Conservation (phyloP, 2,113 vertebrate species). For the Collichthys lucidus region DNA sequence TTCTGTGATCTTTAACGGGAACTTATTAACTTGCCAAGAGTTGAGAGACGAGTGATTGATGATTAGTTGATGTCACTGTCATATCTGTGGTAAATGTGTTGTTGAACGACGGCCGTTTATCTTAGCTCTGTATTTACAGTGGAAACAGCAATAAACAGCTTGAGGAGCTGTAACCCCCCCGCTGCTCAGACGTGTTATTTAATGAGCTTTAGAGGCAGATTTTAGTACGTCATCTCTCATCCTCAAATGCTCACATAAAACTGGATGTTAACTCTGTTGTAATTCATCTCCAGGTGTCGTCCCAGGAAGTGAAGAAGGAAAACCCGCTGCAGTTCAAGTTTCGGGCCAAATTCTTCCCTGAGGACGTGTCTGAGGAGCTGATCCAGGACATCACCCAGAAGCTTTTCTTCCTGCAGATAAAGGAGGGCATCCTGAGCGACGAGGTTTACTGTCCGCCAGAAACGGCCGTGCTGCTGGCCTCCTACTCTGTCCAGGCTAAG, state of each 20-base stretch:
- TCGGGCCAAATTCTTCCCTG: slow-evolving; percentile 95
- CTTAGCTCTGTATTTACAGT: background rate
- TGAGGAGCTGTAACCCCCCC: too few species aligned
- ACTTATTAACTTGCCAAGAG: background rate
- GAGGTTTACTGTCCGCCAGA: slow-evolving; percentile 97
- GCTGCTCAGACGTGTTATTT: too few species aligned
- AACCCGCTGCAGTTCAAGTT: slow-evolving; percentile 96
- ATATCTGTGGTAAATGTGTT: background rate
- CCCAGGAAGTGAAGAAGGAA: slow-evolving; percentile 94
- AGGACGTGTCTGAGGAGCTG: slow-evolving; percentile 94
- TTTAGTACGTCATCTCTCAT: background rate
- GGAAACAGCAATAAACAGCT: background rate
- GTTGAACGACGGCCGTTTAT: background rate
- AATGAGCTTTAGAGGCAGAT: too few species aligned
- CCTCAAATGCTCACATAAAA: background rate
- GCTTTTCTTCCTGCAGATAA: slow-evolving; percentile 97
- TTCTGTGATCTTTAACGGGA: background rate
- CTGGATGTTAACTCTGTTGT: background rate
- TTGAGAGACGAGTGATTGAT: background rate
- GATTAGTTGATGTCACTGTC: background rate
- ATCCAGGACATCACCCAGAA: slow-evolving; percentile 98
- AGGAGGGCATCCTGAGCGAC: slow-evolving; percentile 92
- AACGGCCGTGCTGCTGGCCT: slow-evolving; percentile 95
- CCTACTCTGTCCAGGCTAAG: slow-evolving; percentile 96
- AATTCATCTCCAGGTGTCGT: slow-evolving; percentile 86